Evolutionary conservation across 2,113 vertebrate species (phyloP), one percentile per base, ranked within the genome.

Genomic region (Garra rufa): DNA sequence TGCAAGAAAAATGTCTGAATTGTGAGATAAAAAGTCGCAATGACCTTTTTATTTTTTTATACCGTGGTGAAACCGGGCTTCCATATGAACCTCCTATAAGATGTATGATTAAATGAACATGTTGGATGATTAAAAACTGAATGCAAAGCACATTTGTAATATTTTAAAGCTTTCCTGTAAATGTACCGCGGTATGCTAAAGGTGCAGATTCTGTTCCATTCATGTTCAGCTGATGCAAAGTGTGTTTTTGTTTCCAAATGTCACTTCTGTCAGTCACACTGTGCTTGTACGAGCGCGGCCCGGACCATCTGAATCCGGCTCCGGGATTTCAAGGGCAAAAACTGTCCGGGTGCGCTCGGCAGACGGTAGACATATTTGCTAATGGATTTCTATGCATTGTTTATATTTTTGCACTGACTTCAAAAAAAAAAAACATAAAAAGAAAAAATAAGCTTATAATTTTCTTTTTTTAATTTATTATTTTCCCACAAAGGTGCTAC

Each of bases 401-500:
- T 50, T 93, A 89, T 94, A 94, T 93, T 95, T 94, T 94, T 94
- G 93, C 93, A 94, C 94, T 93, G 92, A 93, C 89, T 89, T 91
- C 91, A 15, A 79, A 69, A 41, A 57, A 75, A 34, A 19, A 7
- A 74, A 9, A 59, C 11, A 24, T 10, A 59, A 21, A 24, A 52
- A 44, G 4, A 48, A 50, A 34, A 44, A 76, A 34, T 3, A 88
- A 92, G 93, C 90, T 92, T 89, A 44, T 3, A 2, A 19, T 19
- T 65, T 65, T 17, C 3, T 65, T 65, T 30, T 61, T 61, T 61
- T 13, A 2, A 93, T 93, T 94, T 91, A 93, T 93, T 95, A 94
- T 94, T 94, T 90, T 92, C 91, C 92, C 94, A 94, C 94, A 94
- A 93, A 93, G 93, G 93, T 95, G 93, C 94, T 96, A 94, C 91